Base-by-base conservation (phyloP, 2,797 vertebrate genomes). In the Scleropages formosus region DNA sequence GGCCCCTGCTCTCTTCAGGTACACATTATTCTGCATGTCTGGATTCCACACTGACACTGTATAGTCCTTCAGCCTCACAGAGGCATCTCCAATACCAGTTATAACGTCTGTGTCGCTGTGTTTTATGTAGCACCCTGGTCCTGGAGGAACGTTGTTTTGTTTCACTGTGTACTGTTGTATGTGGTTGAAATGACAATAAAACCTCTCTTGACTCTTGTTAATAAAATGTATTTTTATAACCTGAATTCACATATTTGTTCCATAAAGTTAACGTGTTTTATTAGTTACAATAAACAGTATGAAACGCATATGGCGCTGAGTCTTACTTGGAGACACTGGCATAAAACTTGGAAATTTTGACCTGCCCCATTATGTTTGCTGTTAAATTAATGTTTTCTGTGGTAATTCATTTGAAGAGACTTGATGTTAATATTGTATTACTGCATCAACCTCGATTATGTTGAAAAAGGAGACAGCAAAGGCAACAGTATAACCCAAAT, bases 151-250 rank as follows among this genome's bases (percentile, higher is more conserved):
- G n/a, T n/a, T n/a, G n/a, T n/a, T n/a, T n/a, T n/a, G n/a, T n/a
- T n/a, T n/a, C n/a, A n/a, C n/a, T n/a, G n/a, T n/a, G n/a, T n/a
- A n/a, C n/a, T n/a, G n/a, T n/a, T n/a, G n/a, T n/a, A n/a, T n/a
- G n/a, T n/a, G n/a, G n/a, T n/a, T n/a, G n/a, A n/a, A n/a, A n/a
- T n/a, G n/a, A n/a, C n/a, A n/a, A n/a, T n/a, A n/a, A n/a, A n/a
- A n/a, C n/a, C n/a, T n/a, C n/a, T n/a, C n/a, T n/a, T n/a, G n/a
- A n/a, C n/a, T n/a, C n/a, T n/a, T n/a, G n/a, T n/a, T n/a, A n/a
- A 68, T 78, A 80, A 62, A 79, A 74, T 79, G 60, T 58, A 47
- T 31, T 79, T 82, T 82, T 77, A 74, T 73, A 60, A 67, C 70
- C n/a, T 22, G 26, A 78, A 51, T 61, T 65, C 74, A 68, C 10